phyloP scores from a whole-genome alignment of 2,113 vertebrate species.

The Phycodurus eques region DNA sequence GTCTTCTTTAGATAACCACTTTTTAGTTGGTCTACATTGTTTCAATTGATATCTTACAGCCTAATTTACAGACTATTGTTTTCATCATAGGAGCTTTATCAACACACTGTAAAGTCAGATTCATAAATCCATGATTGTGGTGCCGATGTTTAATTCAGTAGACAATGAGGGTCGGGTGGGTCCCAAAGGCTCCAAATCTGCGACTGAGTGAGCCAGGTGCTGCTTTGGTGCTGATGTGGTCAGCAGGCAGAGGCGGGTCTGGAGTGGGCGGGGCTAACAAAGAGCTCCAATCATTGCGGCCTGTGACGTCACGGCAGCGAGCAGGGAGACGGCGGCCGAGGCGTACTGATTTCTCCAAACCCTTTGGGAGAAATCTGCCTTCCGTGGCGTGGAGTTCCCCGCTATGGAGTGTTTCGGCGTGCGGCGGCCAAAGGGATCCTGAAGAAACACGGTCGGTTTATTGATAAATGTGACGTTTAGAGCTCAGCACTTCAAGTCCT shows the following conservation, averaged over 20 bases:
- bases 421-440: slow-evolving; percentile 26
- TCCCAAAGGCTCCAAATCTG: slow-evolving; percentile 22
- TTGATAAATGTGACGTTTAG: slow-evolving; percentile 2
- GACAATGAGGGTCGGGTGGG: not conserved
- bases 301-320: slow-evolving; percentile 38
- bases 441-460: slow-evolving; percentile 55
- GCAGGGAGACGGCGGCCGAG: slow-evolving; percentile 15
- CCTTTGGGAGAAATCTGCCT: slow-evolving; percentile 11
- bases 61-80: not conserved
- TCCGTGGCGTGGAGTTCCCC: not conserved
- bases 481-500: slow-evolving; percentile 17
- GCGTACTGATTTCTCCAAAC: slow-evolving; percentile 28
- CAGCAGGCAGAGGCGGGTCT: slow-evolving; percentile 40
- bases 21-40: no score
- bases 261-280: slow-evolving; percentile 65
- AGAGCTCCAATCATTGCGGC: slow-evolving; percentile 40
- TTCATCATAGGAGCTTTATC: not conserved
- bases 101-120: not conserved
- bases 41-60: not conserved
- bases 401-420: slow-evolving; percentile 5
- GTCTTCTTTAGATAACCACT: no score
- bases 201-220: slow-evolving; percentile 15
- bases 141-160: not conserved
- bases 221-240: slow-evolving; percentile 56
- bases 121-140: not conserved